A percentile compares a stretch with the other conserved stretches of the same genome.
These are phyloP conservation scores for Cyanoderma ruficeps DNA, from an alignment of 2,113 vertebrate genomes.

Conservation along the genomic window DNA sequence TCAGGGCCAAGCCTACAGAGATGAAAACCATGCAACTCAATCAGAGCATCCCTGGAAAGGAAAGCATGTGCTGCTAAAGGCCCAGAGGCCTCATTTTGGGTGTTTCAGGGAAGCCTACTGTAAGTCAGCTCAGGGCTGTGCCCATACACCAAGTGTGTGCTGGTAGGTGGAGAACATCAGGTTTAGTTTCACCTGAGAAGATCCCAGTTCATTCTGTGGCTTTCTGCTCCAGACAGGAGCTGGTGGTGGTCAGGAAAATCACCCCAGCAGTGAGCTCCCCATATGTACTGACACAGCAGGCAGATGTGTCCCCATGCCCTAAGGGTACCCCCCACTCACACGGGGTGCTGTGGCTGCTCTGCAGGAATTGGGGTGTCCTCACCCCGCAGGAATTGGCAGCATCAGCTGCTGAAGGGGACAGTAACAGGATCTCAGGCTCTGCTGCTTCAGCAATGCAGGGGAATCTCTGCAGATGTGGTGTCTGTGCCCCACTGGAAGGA, in stretches of 20 bases:
- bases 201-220: not conserved
- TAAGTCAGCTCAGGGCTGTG: not conserved
- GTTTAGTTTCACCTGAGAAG: not conserved
- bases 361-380: not conserved
- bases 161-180: not conserved
- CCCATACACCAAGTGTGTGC: accelerated
- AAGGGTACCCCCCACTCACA: not conserved
- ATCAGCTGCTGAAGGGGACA: accelerated
- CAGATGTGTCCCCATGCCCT: not conserved
- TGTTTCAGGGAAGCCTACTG: not conserved
- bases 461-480: not conserved
- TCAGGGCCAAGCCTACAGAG: not conserved
- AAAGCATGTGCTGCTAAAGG: not conserved
- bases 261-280: not conserved
- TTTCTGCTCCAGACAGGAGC: not conserved
- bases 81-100: accelerated
- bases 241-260: not conserved
- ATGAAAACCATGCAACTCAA: not conserved
- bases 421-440: not conserved
- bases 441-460: not conserved
- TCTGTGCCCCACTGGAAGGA: not conserved
- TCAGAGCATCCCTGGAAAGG: not conserved
- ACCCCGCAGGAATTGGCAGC: not conserved
- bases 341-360: not conserved
- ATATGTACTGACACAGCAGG: accelerated